Conservation (phyloP, 2,113 vertebrate species). For the Lipotes vexillifer region DNA sequence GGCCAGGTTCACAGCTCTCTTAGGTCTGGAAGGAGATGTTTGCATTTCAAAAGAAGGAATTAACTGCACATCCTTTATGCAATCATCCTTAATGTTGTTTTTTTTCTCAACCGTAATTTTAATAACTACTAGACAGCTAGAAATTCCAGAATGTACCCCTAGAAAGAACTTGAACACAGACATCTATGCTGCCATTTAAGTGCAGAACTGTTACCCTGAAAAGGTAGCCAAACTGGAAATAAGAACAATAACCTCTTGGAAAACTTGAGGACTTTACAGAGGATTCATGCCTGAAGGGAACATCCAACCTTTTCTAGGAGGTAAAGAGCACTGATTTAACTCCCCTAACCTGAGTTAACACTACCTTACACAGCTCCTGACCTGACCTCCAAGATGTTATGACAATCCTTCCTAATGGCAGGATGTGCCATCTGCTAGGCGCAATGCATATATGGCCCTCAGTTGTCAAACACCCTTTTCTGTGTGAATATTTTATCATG, state of each 20-base stretch:
- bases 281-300: not conserved
- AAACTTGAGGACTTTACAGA: not conserved
- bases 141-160: not conserved
- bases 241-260: not conserved
- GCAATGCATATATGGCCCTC: not conserved
- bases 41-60: conserved; percentile 42
- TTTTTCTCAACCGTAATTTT: not conserved
- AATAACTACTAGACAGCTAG: not conserved
- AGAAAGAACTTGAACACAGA: not conserved
- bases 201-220: not conserved
- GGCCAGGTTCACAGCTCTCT: not conserved
- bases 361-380: not conserved
- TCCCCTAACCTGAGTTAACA: not conserved
- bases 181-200: not conserved
- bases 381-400: not conserved
- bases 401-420: not conserved
- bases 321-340: not conserved
- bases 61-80: not conserved
- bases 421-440: not conserved
- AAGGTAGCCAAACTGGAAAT: not conserved
- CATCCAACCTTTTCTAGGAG: not conserved
- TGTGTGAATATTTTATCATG: not conserved
- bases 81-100: not conserved
- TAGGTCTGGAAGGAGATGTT: not conserved
- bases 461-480: not conserved